Evolutionary conservation across 2,888 invertebrate species (phyloP), one percentile per base, ranked within the genome.

Genomic region (Timema cristinae): DNA sequence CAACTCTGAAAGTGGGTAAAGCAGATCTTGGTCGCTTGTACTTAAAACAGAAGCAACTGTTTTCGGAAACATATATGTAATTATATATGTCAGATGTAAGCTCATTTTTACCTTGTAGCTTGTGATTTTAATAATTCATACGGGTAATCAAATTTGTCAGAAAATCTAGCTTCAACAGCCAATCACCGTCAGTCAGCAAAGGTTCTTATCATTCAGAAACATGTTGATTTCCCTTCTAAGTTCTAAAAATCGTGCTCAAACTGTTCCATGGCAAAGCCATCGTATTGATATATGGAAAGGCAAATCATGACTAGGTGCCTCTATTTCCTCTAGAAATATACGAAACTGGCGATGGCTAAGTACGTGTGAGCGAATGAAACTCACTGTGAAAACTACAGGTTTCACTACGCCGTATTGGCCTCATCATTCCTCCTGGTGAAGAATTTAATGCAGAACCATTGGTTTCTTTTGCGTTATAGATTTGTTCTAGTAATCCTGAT

Each of bases 321-420:
- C 59, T 59, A 59, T 59, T 59, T 13, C n/a, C 7, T 59, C 2
- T n/a, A 59, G 9, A 59, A n/a, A 59, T 13, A 13, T n/a, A 59
- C 59, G 15, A 59, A 59, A 59, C 59, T n/a, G n/a, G 9, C 59
- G 15, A 59, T 13, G 59, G 59, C n/a, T 59, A 1, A 59, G 59
- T 32, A 32, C 32, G 32, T 32, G 59, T n/a, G 16, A 59, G 32
- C 9, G 59, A 13, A 5, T 59, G 56, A 59, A 59, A n/a, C n/a
- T 59, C 59, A 59, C n/a, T 59, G n/a, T n/a, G 2, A n/a, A n/a
- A n/a, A 59, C 59, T 59, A 59, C n/a, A 59, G 15, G 59, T 59
- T 59, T n/a, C 15, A 59, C n/a, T n/a, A 59, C 15, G 9, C 13
- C 8, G 15, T 59, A 59, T 59, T 59, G 0, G 6, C 59, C 10